phyloP scores from a whole-genome alignment of 30 jellyfish, hydroid and myxozoan genomes.

The Mastigias papua region DNA sequence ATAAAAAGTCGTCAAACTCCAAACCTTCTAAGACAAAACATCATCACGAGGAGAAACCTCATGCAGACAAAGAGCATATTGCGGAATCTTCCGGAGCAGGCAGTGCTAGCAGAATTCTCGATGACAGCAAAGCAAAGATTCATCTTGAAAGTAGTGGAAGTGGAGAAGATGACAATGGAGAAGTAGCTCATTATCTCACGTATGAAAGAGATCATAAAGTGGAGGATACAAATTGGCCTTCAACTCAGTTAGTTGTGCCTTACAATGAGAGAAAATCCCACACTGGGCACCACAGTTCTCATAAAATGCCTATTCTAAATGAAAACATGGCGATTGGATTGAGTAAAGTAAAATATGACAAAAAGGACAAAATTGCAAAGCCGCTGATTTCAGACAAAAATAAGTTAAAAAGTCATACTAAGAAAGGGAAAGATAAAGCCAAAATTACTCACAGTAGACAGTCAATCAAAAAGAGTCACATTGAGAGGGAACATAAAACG shows the following conservation, averaged over 20 bases:
- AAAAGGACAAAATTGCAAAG: conserved; percentile 42
- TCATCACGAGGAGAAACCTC: conserved; percentile 4
- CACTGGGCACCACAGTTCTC: conserved; percentile 21
- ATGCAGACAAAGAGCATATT: not conserved
- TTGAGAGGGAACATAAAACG: not conserved
- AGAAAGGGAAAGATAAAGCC: conserved; percentile 1
- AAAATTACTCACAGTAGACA: not conserved
- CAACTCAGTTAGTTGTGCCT: conserved; percentile 58
- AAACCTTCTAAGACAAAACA: conserved; percentile 3
- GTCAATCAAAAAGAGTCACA: not conserved
- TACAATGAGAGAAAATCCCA: conserved; percentile 31
- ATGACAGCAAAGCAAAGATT: not conserved
- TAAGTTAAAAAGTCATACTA: not conserved
- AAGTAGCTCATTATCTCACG: conserved; percentile 19
- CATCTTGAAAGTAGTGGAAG: conserved; percentile 35
- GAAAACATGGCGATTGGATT: conserved; percentile 38
- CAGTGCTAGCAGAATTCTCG: conserved; percentile 8
- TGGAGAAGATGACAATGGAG: conserved; percentile 49
- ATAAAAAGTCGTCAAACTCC: conserved; percentile 5
- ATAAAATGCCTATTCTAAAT: conserved; percentile 54
- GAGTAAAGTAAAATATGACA: conserved; percentile 34
- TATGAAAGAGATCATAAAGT: conserved; percentile 50
- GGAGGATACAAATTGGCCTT: conserved; percentile 56
- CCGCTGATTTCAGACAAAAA: conserved; percentile 37
- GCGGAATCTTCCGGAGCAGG: conserved; percentile 37